Percentiles rank a stretch among this genome's conserved stretches.
Conservation (phyloP, 2,888 invertebrate species). For the Malachius bipustulatus region DNA sequence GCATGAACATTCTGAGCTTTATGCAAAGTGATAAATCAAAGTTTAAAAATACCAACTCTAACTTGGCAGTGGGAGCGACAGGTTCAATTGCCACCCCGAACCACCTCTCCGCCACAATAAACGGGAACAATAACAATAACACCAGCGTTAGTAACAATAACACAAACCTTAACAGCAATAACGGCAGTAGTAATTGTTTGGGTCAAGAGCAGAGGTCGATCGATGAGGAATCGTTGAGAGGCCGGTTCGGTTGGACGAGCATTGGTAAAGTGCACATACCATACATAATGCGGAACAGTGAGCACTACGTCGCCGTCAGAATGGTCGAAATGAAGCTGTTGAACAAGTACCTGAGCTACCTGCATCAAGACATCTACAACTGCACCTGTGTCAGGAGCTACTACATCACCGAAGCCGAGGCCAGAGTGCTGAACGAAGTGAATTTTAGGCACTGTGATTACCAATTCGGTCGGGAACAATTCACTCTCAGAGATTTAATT, state of each 20-base stretch:
- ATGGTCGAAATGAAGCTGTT: slow-evolving; percentile 87
- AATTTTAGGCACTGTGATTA: slow-evolving; percentile 85
- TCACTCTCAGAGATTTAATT: slow-evolving; percentile 80
- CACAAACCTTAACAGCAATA: slow-evolving; percentile 31
- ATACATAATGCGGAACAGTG: slow-evolving; percentile 70
- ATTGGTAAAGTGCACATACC: slow-evolving; percentile 80
- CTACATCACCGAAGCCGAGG: slow-evolving; percentile 84
- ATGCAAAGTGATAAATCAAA: slow-evolving; percentile 36
- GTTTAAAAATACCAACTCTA: too few relatives aligned
- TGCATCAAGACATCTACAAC: slow-evolving; percentile 82
- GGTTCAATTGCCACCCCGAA: too few relatives aligned
- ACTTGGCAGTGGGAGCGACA: too few relatives aligned
- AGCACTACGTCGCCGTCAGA: slow-evolving; percentile 85
- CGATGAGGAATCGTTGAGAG: slow-evolving; percentile 67
- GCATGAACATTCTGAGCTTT: slow-evolving; percentile 51
- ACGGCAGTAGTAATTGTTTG: slow-evolving; percentile 24
- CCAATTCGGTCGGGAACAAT: slow-evolving; percentile 78
- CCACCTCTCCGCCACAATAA: too few relatives aligned
- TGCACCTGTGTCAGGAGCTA: slow-evolving; percentile 87
- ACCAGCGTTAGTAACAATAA: slow-evolving; percentile 34
- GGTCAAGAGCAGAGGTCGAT: slow-evolving; percentile 30
- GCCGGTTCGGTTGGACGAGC: slow-evolving; percentile 84
- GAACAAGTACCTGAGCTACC: slow-evolving; percentile 76
- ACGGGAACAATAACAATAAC: slow-evolving; percentile 27
- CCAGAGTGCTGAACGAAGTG: slow-evolving; percentile 81